Conservation (phyloP, 2,113 vertebrate species). For the Pachycephala philippinensis region DNA sequence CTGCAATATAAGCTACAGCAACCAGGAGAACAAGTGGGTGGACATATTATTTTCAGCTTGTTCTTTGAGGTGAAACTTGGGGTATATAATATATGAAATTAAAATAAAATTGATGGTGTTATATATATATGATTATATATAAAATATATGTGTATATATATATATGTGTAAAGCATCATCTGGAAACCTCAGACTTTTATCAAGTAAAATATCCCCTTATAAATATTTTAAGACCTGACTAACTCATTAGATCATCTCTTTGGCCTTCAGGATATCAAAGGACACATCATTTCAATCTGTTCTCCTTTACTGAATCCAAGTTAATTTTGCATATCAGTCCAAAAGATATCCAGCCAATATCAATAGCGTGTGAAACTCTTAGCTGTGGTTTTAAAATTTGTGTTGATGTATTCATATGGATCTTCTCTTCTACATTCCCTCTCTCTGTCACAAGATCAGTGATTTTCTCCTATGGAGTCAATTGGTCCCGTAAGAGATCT, state of each 20-base stretch:
- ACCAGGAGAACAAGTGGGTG: neutral
- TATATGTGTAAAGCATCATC: neutral
- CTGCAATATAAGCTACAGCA: neutral
- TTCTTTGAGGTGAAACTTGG: neutral
- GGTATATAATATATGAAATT: neutral
- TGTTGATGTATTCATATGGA: neutral
- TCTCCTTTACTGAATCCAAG: neutral
- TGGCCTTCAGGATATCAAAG: neutral
- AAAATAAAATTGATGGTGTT: neutral
- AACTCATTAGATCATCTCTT: neutral
- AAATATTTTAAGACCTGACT: neutral
- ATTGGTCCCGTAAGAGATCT: neutral
- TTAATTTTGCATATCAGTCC: neutral
- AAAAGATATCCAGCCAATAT: neutral
- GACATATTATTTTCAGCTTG: neutral
- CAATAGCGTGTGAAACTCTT: neutral
- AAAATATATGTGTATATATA: fast-evolving
- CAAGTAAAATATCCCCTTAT: neutral
- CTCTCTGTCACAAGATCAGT: neutral
- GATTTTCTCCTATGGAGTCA: neutral
- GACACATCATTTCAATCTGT: neutral
- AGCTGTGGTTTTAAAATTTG: neutral
- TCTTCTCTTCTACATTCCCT: neutral
- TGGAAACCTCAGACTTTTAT: neutral
- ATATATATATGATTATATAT: neutral